Evolutionary conservation across 2,113 vertebrate species (phyloP).

Genomic region (Eublepharis macularius): DNA sequence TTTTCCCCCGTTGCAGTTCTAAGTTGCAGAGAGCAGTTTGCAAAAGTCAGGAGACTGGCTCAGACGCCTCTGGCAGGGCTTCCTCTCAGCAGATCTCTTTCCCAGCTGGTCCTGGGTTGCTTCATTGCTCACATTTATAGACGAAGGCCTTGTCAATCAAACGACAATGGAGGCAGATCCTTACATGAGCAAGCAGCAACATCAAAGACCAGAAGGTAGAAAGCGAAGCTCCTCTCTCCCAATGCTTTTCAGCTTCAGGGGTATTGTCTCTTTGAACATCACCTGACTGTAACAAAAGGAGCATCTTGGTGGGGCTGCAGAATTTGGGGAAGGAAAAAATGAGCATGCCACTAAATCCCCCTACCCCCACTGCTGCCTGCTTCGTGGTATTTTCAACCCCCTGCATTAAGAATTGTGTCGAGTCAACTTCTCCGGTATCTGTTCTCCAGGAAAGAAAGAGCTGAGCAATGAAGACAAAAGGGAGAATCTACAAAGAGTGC

Average conservation of each 20-base stretch:
- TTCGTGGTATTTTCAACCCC: constrained; percentile 31
- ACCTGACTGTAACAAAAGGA: constrained; percentile 61
- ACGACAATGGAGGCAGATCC: constrained; percentile 69
- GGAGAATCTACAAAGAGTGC: background rate
- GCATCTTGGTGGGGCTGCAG: constrained; percentile 61
- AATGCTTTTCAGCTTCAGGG: constrained; percentile 57
- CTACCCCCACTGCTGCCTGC: constrained; percentile 12
- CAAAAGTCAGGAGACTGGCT: constrained; percentile 39
- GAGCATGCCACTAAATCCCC: constrained; percentile 47
- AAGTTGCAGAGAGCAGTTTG: constrained; percentile 45
- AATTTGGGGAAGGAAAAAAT: constrained; percentile 56
- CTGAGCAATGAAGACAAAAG: constrained; percentile 27
- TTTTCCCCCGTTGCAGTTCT: constrained; percentile 24
- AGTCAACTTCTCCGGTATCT: constrained; percentile 20
- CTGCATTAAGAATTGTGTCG: constrained; percentile 27
- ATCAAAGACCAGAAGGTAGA: constrained; percentile 64
- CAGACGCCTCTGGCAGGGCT: constrained; percentile 7
- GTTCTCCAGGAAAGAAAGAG: background rate
- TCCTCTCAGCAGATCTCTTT: constrained; percentile 46
- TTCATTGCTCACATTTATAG: constrained; percentile 76
- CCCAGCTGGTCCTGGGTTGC: constrained; percentile 47
- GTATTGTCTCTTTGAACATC: constrained; percentile 68
- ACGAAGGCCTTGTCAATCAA: constrained; percentile 72
- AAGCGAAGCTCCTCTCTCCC: constrained; percentile 66
- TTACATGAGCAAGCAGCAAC: constrained; percentile 72